Evolutionary conservation across 2,888 invertebrate genomes (phyloP).

Genomic region (Leptinotarsa haldemani): DNA sequence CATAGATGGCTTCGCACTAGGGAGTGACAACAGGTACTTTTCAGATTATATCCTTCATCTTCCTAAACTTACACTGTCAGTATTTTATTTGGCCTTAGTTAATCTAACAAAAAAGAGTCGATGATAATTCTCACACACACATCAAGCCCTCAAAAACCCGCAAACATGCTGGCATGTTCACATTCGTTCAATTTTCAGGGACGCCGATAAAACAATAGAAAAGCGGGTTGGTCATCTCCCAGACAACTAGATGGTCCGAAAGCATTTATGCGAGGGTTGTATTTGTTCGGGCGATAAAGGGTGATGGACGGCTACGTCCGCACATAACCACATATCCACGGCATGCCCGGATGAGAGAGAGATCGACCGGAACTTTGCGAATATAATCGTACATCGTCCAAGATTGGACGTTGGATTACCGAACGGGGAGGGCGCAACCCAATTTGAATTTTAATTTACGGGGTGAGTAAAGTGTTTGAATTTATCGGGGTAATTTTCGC

Average conservation of each 20-base stretch:
- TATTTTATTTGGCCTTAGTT: no score
- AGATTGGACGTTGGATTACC: constrained; percentile 66
- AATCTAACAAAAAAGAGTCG: neutral
- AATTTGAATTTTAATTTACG: constrained; percentile 68
- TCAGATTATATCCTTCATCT: no score
- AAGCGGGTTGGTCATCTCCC: constrained; percentile 43
- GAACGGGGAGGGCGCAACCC: constrained; percentile 58
- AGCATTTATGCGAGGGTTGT: constrained; percentile 63
- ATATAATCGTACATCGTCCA: constrained; percentile 67
- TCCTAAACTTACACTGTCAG: no score
- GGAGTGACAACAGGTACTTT: no score
- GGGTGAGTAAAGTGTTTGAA: constrained; percentile 62
- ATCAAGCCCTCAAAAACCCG: constrained; percentile 4
- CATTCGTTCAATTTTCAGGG: constrained; percentile 39
- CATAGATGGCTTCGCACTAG: no score
- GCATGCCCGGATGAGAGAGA: constrained; percentile 57
- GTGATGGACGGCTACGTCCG: constrained; percentile 67
- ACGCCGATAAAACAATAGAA: constrained; percentile 42
- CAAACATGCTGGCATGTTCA: constrained; percentile 29
- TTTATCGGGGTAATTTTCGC: constrained; percentile 58
- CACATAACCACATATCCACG: constrained; percentile 65
- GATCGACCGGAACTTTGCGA: constrained; percentile 65
- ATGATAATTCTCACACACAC: neutral
- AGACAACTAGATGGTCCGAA: constrained; percentile 60
- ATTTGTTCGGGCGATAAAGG: constrained; percentile 66